Evolutionary conservation across 2,113 vertebrate species (phyloP).

Genomic region (Eublepharis macularius): DNA sequence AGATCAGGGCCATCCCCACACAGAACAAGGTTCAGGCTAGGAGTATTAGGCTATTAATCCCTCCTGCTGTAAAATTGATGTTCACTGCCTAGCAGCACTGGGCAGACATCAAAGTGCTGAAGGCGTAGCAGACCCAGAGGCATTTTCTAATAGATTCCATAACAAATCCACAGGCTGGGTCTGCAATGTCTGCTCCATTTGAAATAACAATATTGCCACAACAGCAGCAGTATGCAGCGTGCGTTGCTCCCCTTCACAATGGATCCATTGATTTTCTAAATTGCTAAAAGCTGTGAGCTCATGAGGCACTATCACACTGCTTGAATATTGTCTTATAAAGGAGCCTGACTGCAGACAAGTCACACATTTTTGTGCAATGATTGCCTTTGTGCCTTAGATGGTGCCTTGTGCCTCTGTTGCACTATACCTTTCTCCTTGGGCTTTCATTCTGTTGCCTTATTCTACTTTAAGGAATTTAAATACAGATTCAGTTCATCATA

Average conservation of each 20-base stretch:
- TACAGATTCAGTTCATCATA: not conserved
- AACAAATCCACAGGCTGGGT: not conserved
- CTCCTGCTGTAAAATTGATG: too few relatives aligned
- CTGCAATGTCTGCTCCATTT: not conserved
- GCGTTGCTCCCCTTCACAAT: not conserved
- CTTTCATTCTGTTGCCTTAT: not conserved
- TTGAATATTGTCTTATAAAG: constrained; percentile 6
- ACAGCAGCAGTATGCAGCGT: not conserved
- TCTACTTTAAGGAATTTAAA: not conserved
- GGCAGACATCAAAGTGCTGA: not conserved
- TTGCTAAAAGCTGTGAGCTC: not conserved
- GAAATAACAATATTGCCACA: too few relatives aligned
- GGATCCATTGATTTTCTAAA: not conserved
- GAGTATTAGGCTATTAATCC: not conserved
- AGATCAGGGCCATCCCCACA: not conserved
- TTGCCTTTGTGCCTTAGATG: not conserved
- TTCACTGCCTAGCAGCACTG: not conserved
- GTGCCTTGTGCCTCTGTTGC: not conserved
- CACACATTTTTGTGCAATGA: not conserved
- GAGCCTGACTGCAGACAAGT: not conserved
- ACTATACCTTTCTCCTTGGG: not conserved
- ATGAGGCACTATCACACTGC: not conserved
- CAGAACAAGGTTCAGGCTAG: not conserved
- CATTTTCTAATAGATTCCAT: not conserved
- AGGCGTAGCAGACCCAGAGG: constrained; percentile 1